Evolutionary conservation across 2,888 invertebrate genomes (phyloP), one percentile per base, ranked within the genome.

Genomic region (Mesopsocus fuscifrons): DNA sequence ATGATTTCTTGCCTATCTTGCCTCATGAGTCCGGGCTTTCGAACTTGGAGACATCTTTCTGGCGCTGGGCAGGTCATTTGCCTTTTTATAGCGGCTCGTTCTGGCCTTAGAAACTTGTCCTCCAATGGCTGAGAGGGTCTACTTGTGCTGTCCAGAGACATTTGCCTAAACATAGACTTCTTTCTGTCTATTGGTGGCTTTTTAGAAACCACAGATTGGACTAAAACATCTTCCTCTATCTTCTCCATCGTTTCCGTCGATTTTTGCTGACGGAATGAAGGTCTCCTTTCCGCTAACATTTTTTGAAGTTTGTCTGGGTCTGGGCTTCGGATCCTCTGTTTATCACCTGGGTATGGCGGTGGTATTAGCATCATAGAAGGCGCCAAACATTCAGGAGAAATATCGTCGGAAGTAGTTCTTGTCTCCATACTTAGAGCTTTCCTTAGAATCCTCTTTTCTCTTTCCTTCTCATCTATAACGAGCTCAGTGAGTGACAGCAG

Each of bases 281-380:
- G 38, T 20, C 38, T 17, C 20, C 38, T 38, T 20, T 38, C 38
- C 11, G 38, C 17, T 11, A 26, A 11, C 26, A 26, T 26, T 20
- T 18, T 38, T 20, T 38, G 17, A 5, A 38, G 5, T 38, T 38
- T 38, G 6, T 38, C 38, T 3, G 17, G 18, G 6, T 38, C 38
- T 21, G 38, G 38, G 5, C 20, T 38, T 38, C 20, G 15, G 5
- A 38, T 6, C 20, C 17, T 20, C 13, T n/a, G 17, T 20, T 38
- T 38, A 13, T 38, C 38, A 13, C 38, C 49, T 2, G 50, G 47
- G 38, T 53, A 54, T 3, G 53, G 53, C 3, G 55, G 55, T 11
- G 55, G 55, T 13, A 54, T 51, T 20, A 55, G 48, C 20, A 50
- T 51, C 13, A 52, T 52, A n/a, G 52, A 51, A 3, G 53, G 52